Percentiles rank a stretch among this genome's conserved stretches.
These are phyloP conservation scores for Orthosia incerta DNA, from an alignment of 2,888 invertebrate species.

Conservation along the genomic window DNA sequence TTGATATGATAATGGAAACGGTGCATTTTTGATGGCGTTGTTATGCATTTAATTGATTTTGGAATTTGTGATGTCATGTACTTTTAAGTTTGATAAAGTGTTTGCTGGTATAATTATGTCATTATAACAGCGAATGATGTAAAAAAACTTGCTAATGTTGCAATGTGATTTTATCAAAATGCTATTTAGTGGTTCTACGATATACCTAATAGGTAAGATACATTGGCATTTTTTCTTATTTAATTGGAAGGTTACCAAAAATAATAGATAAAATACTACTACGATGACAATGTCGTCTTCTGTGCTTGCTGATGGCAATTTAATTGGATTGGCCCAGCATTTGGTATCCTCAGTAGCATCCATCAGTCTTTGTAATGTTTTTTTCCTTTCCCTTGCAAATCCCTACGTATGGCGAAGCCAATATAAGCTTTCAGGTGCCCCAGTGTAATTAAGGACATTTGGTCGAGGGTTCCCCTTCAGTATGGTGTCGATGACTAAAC, in stretches of 20 bases:
- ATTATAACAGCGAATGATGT: conserved; percentile 12
- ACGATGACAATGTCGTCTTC: too few species aligned
- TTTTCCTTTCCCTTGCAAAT: conserved; percentile 34
- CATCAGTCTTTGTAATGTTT: not conserved
- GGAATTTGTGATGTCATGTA: conserved; percentile 25
- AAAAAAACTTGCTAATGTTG: conserved; percentile 8
- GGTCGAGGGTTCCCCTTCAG: conserved; percentile 71
- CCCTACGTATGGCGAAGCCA: conserved; percentile 35
- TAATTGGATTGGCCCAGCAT: not conserved
- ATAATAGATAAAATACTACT: too few species aligned
- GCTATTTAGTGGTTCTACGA: not conserved
- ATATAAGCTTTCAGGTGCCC: conserved; percentile 65
- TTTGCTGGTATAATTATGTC: conserved; percentile 1
- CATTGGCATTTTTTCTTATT: not conserved
- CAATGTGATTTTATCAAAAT: not conserved
- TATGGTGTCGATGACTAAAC: conserved; percentile 87
- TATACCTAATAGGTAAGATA: too few species aligned
- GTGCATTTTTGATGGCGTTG: conserved; percentile 22
- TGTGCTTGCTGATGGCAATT: too few species aligned
- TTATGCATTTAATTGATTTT: conserved; percentile 38
- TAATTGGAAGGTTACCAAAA: not conserved
- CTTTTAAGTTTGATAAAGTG: conserved; percentile 10
- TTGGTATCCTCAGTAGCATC: not conserved
- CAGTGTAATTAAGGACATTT: conserved; percentile 76
- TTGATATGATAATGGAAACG: conserved; percentile 60